Evolutionary conservation across 2,888 invertebrate species (phyloP), one percentile per base, ranked within the genome.

Genomic region (Ichneumoninae sp.): DNA sequence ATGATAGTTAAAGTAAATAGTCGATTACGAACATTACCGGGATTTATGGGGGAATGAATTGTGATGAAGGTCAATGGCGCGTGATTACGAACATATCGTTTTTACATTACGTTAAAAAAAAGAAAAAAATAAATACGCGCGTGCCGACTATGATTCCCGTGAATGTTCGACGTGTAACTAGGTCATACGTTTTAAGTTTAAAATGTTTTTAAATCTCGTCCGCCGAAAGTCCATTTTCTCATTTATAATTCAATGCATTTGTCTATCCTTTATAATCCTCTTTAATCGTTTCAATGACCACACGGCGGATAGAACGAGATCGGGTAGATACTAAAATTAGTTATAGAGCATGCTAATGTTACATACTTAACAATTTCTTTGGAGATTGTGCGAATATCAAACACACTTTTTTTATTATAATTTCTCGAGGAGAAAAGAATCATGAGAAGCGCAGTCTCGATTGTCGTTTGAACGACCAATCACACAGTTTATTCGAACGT

Each of bases 241-340:
- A 65, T 47, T 71, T 57, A 50, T 71, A 40, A 65, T 57, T 76
- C 50, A 10, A 50, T 66, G 19, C 26, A 5, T 33, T 66, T 66
- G 33, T 57, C 26, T 54, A n/a, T 44, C 68, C 50, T 44, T 33
- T 57, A 2, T 22, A 19, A 36, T 40, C 44, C n/a, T 16, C 19
- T 54, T 65, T 65, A 83, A 54, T 80, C 47, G 54, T 69, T 83
- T 73, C 40, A 74, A 81, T 77, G 74, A 77, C 63, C 44, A 68
- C 7, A n/a, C 66, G 65, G 70, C 63, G 52, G 63, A 65, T 69
- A 33, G 57, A 60, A 50, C 81, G 83, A 84, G 81, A 84, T 81
- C 69, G 19, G 16, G 19, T 81, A 85, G 73, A 19, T 63, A 63
- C 57, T 85, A 83, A 74, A 74, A 73, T 66, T 83, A 85, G 65